Evolutionary conservation across 2,113 vertebrate genomes (phyloP).

Genomic region (Xiphophorus hellerii): DNA sequence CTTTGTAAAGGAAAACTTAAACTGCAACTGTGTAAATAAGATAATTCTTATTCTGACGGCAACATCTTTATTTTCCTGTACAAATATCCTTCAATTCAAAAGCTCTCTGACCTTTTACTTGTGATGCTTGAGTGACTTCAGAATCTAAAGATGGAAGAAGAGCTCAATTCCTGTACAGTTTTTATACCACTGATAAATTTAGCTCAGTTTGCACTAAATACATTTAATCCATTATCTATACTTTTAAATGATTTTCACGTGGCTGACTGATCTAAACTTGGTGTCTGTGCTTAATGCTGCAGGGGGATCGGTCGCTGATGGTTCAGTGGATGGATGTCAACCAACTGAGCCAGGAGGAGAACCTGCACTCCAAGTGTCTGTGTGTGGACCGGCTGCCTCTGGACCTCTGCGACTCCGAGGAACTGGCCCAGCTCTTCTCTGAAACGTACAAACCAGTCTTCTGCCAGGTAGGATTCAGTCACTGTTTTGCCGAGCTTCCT

Average conservation of each 20-base stretch:
- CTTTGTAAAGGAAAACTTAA: not conserved
- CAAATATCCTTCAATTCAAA: not conserved
- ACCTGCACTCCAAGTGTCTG: constrained; percentile 97
- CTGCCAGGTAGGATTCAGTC: constrained; percentile 86
- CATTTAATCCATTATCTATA: not conserved
- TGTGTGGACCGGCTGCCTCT: constrained; percentile 89
- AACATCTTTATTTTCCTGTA: not conserved
- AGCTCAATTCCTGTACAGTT: constrained; percentile 5
- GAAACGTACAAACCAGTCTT: constrained; percentile 90
- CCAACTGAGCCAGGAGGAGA: constrained; percentile 87
- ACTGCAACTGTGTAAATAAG: no score
- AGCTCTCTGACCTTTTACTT: constrained; percentile 17
- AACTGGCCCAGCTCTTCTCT: constrained; percentile 89
- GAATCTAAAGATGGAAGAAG: not conserved
- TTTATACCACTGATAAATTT: not conserved
- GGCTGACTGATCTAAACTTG: not conserved
- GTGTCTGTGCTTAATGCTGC: not conserved
- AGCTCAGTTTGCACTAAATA: not conserved
- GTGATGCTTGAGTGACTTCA: not conserved
- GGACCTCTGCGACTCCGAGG: constrained; percentile 86
- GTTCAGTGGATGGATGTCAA: constrained; percentile 99
- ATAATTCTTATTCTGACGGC: not conserved
- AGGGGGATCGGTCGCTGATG: constrained; percentile 87
- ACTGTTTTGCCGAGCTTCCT: no score
- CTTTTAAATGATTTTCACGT: not conserved